phyloP scores from a whole-genome alignment of 2,888 invertebrate genomes.

The Kuschelorhynchus macadamiae region DNA sequence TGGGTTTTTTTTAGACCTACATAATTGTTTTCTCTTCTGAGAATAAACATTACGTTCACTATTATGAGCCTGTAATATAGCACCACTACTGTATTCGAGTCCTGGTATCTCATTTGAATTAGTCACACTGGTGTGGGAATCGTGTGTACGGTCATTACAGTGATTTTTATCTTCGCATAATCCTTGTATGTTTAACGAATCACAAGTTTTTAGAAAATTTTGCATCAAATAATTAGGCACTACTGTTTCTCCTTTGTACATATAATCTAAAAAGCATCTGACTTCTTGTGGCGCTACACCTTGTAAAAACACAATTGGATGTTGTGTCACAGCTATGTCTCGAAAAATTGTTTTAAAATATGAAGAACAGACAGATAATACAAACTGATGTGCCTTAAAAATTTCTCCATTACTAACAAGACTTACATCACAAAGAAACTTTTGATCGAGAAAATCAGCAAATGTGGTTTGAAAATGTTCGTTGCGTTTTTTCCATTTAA shows the following conservation, averaged over 20 bases:
- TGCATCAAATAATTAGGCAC: slow-evolving; percentile 8
- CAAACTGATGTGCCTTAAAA: slow-evolving; percentile 31
- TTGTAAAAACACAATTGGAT: slow-evolving; percentile 10
- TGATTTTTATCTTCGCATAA: background rate
- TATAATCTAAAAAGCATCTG: slow-evolving; percentile 12
- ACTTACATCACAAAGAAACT: slow-evolving; percentile 26
- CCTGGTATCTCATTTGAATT: background rate
- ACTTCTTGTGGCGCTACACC: slow-evolving; percentile 19
- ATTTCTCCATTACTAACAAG: background rate
- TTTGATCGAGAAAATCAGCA: too few species aligned
- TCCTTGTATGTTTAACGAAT: slow-evolving; percentile 26
- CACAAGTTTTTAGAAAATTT: slow-evolving; percentile 19
- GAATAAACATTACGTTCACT: background rate
- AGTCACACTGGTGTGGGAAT: too few species aligned
- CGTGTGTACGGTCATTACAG: too few species aligned
- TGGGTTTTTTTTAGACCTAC: too few species aligned
- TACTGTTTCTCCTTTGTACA: slow-evolving; percentile 23
- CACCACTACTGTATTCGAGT: background rate
- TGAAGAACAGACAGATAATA: slow-evolving; percentile 24
- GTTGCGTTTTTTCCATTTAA: too few species aligned
- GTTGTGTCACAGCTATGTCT: slow-evolving; percentile 1
- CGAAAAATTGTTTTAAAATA: slow-evolving; percentile 24
- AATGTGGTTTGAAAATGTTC: too few species aligned
- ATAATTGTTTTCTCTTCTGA: background rate
- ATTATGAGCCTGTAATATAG: background rate